A percentile compares a stretch with the other conserved stretches of the same genome.
These are phyloP conservation scores for Bombycilla garrulus DNA, from an alignment of 2,113 vertebrate species.

Conservation along the genomic window DNA sequence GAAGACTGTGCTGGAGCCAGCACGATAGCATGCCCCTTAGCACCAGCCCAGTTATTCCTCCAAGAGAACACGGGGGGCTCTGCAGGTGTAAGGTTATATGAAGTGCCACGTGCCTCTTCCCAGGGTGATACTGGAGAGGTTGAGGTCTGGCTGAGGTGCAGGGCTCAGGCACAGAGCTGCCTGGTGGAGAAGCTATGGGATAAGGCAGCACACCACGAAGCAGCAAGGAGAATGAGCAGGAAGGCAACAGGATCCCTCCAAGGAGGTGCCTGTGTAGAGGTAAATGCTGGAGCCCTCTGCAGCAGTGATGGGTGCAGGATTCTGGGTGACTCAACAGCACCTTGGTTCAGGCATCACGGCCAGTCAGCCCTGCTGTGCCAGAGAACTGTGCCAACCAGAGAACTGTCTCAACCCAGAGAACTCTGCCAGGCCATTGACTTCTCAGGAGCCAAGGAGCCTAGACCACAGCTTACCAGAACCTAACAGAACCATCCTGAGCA, in stretches of 20 bases:
- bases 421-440: background rate
- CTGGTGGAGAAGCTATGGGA: background rate
- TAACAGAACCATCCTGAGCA: background rate
- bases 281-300: background rate
- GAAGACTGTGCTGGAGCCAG: background rate
- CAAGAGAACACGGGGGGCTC: rapidly evolving
- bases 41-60: background rate
- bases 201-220: background rate
- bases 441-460: background rate
- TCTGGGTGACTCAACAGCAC: background rate
- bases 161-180: background rate
- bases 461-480: background rate
- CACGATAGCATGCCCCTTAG: rapidly evolving
- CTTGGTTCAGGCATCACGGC: background rate
- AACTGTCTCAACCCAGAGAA: background rate
- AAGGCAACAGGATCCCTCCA: background rate
- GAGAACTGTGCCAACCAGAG: background rate
- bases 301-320: rapidly evolving
- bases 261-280: background rate
- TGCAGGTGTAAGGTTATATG: background rate
- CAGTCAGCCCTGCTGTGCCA: background rate
- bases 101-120: background rate
- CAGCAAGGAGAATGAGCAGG: background rate
- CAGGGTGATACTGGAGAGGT: background rate
- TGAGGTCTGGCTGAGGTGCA: background rate